Evolutionary conservation across 2,888 invertebrate genomes (phyloP).

Genomic region (Nomada flava): DNA sequence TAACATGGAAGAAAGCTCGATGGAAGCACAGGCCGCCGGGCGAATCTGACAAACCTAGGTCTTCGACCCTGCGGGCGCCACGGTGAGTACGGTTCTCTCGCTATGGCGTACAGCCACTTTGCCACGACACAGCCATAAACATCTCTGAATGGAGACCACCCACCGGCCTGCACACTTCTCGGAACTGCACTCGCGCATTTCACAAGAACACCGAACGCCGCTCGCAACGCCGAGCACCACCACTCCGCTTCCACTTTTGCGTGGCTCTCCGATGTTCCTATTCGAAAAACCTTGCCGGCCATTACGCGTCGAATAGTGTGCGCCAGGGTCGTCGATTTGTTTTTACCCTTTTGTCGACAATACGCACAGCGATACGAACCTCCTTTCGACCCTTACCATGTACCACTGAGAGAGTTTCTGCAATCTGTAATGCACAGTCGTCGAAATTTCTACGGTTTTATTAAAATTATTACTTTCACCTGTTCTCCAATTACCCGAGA

Average conservation of each 20-base stretch:
- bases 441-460: too few species aligned
- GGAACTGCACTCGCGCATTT: conserved; percentile 69
- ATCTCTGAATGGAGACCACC: conserved; percentile 81
- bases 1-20: conserved; percentile 14
- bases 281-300: conserved; percentile 41
- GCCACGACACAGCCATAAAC: conserved; percentile 80
- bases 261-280: conserved; percentile 38
- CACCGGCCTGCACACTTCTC: conserved; percentile 75
- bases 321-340: conserved; percentile 17
- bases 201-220: conserved; percentile 66
- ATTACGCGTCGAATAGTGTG: conserved; percentile 29
- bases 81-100: conserved; percentile 60
- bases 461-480: not conserved
- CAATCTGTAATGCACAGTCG: too few species aligned
- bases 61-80: conserved; percentile 72
- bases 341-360: not conserved
- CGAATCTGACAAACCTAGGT: conserved; percentile 72
- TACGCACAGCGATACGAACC: not conserved
- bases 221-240: conserved; percentile 19
- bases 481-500: too few species aligned
- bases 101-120: conserved; percentile 75
- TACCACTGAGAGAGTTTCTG: not conserved
- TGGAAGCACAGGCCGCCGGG: conserved; percentile 49
- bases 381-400: too few species aligned
- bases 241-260: conserved; percentile 52